Evolutionary conservation across 2,888 invertebrate genomes (phyloP).

Genomic region (Calameuta filiformis): DNA sequence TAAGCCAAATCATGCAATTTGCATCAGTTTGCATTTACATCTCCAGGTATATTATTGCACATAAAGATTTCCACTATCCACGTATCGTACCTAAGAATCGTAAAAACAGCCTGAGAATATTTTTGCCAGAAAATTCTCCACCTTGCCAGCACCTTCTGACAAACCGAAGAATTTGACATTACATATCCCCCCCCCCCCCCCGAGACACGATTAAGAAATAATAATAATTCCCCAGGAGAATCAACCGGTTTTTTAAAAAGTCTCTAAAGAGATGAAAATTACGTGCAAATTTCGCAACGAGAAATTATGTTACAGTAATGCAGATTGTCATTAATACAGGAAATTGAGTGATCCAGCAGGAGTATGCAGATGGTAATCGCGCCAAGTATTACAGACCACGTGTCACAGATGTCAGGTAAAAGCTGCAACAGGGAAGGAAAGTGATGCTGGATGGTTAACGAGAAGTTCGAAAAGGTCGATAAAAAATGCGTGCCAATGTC

Average conservation of each 20-base stretch:
- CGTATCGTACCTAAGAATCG: not conserved
- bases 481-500: conserved; percentile 16
- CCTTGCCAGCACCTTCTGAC: not conserved
- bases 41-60: not conserved
- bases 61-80: not conserved
- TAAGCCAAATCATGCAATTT: not conserved
- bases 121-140: not conserved
- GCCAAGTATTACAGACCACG: not conserved
- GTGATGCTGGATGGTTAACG: conserved; percentile 9
- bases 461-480: conserved; percentile 12
- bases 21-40: not conserved
- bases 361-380: not conserved
- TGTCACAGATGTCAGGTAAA: conserved; percentile 1
- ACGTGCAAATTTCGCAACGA: not conserved
- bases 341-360: not conserved
- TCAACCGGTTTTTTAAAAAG: not conserved
- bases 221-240: not conserved
- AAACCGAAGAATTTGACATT: not conserved
- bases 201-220: not conserved
- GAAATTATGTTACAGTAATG: not conserved
- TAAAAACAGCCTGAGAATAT: not conserved
- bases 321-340: not conserved
- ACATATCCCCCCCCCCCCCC: not conserved
- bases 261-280: not conserved
- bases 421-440: conserved; percentile 15